Percentiles rank a stretch among this genome's conserved stretches.
Evolutionary conservation across 1,140 invertebrate species (phyloP).

Genomic region (Oncopodura yosiiana): DNA sequence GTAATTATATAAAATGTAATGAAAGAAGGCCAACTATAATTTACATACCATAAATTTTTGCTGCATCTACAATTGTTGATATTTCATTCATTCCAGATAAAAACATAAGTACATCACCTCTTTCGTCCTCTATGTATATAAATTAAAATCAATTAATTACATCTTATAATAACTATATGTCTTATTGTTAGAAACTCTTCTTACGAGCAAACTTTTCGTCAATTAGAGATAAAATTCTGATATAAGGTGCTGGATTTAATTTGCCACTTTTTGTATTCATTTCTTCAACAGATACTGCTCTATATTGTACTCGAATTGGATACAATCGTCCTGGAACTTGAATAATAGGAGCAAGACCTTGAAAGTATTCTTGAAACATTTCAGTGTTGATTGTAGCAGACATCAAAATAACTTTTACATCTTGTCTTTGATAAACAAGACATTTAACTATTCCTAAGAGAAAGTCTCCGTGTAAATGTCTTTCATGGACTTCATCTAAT

Average conservation of each 20-base stretch:
- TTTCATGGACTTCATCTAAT: conserved; percentile 90
- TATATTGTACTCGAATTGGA: conserved; percentile 82
- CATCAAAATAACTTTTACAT: conserved; percentile 93
- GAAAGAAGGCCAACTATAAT: too few relatives aligned
- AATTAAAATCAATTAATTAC: conserved; percentile 10
- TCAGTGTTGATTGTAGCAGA: conserved; percentile 96
- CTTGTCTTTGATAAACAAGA: conserved; percentile 61
- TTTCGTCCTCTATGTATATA: conserved; percentile 54
- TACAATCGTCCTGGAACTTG: conserved; percentile 88
- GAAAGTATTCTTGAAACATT: conserved; percentile 83
- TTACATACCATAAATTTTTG: conserved; percentile 76
- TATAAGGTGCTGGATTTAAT: conserved; percentile 82
- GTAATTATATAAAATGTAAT: too few relatives aligned
- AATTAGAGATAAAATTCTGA: conserved; percentile 84
- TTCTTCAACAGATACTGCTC: conserved; percentile 66
- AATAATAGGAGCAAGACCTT: conserved; percentile 66
- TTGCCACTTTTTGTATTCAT: conserved; percentile 55
- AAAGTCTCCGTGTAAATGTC: conserved; percentile 92
- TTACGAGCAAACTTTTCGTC: conserved; percentile 74
- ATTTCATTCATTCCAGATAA: conserved; percentile 94
- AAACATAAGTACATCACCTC: conserved; percentile 94
- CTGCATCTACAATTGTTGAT: conserved; percentile 74
- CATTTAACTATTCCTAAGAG: conserved; percentile 86
- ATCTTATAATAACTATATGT: conserved; percentile 20
- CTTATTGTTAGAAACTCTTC: conserved; percentile 31